phyloP scores from a whole-genome alignment of 2,113 vertebrate genomes.

The Sorex fumeus region DNA sequence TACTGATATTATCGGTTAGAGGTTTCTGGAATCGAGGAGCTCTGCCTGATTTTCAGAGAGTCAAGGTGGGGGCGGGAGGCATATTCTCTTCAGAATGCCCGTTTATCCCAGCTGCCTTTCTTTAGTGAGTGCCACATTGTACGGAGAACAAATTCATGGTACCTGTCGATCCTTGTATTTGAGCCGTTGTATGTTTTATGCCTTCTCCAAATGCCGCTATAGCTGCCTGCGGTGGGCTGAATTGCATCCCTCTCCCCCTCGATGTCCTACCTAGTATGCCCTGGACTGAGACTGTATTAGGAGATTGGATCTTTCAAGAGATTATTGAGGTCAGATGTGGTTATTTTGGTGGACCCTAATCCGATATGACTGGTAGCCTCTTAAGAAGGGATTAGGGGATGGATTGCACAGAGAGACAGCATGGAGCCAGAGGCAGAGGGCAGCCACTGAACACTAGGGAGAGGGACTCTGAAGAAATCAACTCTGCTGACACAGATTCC shows the following conservation, averaged over 20 bases:
- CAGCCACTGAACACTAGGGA: neutral
- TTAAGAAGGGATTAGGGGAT: neutral
- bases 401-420: neutral
- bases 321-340: neutral
- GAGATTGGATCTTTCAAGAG: neutral
- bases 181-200: neutral
- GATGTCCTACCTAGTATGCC: neutral
- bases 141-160: neutral
- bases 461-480: neutral
- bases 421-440: fast-evolving
- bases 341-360: neutral
- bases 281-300: neutral
- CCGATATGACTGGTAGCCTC: neutral
- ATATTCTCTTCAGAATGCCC: neutral
- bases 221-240: neutral
- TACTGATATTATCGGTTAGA: neutral
- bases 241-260: neutral
- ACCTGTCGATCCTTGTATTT: neutral
- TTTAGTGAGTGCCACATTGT: neutral
- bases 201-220: neutral
- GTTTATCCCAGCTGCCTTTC: neutral
- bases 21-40: neutral
- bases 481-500: neutral
- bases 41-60: neutral
- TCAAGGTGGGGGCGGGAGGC: neutral